Evolutionary conservation across 2,888 invertebrate genomes (phyloP).

Genomic region (Temnothorax rugatulus): DNA sequence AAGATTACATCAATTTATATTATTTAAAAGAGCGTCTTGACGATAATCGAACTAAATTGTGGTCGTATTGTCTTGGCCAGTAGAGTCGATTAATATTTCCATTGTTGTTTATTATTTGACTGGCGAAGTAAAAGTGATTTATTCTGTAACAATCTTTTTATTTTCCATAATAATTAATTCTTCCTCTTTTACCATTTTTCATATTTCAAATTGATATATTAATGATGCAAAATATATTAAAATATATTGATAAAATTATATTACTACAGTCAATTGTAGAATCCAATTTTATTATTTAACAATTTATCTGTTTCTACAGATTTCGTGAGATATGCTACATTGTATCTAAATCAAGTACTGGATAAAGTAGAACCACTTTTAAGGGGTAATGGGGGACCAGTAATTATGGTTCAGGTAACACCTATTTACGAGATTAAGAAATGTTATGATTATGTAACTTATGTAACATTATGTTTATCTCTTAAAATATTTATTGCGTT

Average conservation of each 20-base stretch:
- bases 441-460: not conserved
- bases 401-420: slow-evolving; percentile 94
- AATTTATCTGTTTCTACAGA: slow-evolving; percentile 68
- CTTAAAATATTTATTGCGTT: not conserved
- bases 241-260: not conserved
- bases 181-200: not conserved
- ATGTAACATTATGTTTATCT: not conserved
- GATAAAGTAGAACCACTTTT: slow-evolving; percentile 87
- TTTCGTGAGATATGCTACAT: slow-evolving; percentile 86
- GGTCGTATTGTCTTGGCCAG: no score
- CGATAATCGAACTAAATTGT: no score
- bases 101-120: no score
- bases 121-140: no score
- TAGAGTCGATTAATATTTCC: no score
- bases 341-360: slow-evolving; percentile 87
- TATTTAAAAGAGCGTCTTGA: no score
- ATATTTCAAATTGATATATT: not conserved
- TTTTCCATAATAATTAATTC: not conserved
- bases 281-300: not conserved
- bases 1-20: no score
- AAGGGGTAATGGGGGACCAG: slow-evolving; percentile 93
- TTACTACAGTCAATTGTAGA: not conserved
- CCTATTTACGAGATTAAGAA: not conserved
- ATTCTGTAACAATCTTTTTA: not conserved
- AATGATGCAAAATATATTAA: not conserved